phyloP scores from a whole-genome alignment of 2,888 invertebrate species.

The Ptychoptera albimana region DNA sequence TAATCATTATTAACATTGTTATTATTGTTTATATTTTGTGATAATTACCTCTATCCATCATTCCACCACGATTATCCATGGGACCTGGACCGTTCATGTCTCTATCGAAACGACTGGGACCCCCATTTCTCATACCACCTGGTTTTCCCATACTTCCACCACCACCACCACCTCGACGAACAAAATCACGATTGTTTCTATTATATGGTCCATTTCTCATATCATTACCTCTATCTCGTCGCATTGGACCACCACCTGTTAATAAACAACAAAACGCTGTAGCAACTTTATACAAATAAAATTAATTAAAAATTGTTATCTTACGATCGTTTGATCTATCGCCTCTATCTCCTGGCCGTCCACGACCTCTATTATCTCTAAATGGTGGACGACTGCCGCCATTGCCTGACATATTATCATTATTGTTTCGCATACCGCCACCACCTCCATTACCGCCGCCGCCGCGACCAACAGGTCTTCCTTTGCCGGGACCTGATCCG shows the following conservation, averaged over 20 bases:
- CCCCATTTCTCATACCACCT: conserved; percentile 14
- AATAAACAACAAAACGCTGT: too few species aligned
- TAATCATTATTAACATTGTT: background rate
- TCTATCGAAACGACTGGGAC: conserved; percentile 24
- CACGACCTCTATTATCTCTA: conserved; percentile 22
- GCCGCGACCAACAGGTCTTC: conserved; percentile 29
- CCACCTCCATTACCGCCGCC: conserved; percentile 27
- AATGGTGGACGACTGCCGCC: conserved; percentile 13
- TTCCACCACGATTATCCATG: conserved; percentile 3
- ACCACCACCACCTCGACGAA: conserved; percentile 5
- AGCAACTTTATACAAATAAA: too few species aligned
- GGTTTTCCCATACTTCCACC: conserved; percentile 7
- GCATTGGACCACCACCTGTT: conserved; percentile 17
- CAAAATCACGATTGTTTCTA: conserved; percentile 6
- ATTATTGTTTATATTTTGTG: too few species aligned
- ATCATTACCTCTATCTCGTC: conserved; percentile 10
- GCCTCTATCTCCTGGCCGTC: conserved; percentile 19
- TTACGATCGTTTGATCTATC: conserved; percentile 9
- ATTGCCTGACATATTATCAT: conserved; percentile 9
- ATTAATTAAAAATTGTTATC: too few species aligned
- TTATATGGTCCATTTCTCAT: conserved; percentile 12
- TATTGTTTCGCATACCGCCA: conserved; percentile 27
- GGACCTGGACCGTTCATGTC: conserved; percentile 19
- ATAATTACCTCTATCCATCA: background rate
- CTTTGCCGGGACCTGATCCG: conserved; percentile 37